phyloP scores from a whole-genome alignment of 2,888 invertebrate genomes.

The Plagodis pulveraria region DNA sequence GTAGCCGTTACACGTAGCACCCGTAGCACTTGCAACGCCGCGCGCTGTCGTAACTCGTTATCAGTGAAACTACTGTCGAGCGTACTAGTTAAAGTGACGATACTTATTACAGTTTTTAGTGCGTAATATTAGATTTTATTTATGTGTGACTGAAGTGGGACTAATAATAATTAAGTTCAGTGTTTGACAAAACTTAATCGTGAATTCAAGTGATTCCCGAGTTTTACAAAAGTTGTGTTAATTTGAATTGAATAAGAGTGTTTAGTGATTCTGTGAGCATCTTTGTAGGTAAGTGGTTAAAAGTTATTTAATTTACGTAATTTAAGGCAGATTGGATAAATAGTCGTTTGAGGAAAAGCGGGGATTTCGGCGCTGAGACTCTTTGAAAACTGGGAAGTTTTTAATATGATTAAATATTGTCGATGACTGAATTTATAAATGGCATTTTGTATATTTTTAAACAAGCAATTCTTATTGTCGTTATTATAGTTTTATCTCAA shows the following conservation, averaged over 20 bases:
- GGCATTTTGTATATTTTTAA: no score
- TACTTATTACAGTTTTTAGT: not conserved
- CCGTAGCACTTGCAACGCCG: slow-evolving; percentile 27
- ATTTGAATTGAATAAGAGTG: slow-evolving; percentile 18
- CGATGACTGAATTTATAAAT: no score
- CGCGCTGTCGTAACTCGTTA: slow-evolving; percentile 6
- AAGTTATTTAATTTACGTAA: slow-evolving; percentile 13
- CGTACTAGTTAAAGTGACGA: not conserved
- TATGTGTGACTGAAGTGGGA: slow-evolving; percentile 15
- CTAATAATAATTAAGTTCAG: slow-evolving; percentile 24
- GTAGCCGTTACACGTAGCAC: slow-evolving; percentile 44
- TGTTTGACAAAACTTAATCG: slow-evolving; percentile 28
- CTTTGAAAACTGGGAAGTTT: no score
- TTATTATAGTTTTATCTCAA: no score
- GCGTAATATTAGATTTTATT: slow-evolving; percentile 1
- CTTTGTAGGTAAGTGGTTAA: slow-evolving; percentile 27
- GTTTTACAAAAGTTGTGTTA: slow-evolving; percentile 30
- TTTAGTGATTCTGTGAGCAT: slow-evolving; percentile 22
- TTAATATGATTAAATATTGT: no score
- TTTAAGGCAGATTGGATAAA: slow-evolving; percentile 1
- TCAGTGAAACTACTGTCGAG: slow-evolving; percentile 12
- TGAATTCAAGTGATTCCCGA: slow-evolving; percentile 27
- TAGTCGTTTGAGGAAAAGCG: not conserved
- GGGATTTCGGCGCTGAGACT: no score
- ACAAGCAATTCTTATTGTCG: no score